These are phyloP conservation scores for Platysteira castanea DNA, from an alignment of 2,113 vertebrate genomes.

Conservation along the genomic window DNA sequence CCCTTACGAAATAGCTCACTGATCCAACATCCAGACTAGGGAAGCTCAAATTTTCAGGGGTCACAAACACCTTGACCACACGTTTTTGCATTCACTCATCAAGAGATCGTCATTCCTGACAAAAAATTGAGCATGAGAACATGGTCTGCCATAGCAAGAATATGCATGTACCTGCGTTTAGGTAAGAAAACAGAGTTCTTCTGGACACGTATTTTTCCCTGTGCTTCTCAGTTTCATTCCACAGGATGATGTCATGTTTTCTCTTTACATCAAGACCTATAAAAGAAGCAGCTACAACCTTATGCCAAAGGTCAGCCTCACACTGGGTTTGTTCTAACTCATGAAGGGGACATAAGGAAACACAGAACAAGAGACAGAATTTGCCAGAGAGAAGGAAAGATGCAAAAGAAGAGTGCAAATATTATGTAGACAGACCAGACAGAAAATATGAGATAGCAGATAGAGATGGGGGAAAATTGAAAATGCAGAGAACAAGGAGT, in stretches of 20 bases:
- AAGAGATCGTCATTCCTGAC: neutral
- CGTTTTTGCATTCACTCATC: neutral
- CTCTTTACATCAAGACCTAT: neutral
- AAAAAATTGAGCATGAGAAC: neutral
- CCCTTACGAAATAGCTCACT: neutral
- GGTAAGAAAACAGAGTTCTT: neutral
- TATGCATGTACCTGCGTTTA: neutral
- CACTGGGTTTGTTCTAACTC: neutral
- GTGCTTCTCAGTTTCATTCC: neutral
- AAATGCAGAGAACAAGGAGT: neutral
- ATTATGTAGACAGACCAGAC: neutral
- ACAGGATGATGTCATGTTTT: neutral
- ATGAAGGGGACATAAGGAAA: neutral
- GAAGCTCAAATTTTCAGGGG: neutral
- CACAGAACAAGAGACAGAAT: neutral
- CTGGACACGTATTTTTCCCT: neutral
- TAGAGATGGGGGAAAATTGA: neutral
- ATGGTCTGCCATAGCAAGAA: neutral
- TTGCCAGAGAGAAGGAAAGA: neutral
- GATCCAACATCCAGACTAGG: neutral
- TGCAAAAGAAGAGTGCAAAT: neutral
- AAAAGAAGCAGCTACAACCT: neutral
- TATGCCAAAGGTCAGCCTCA: neutral
- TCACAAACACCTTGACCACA: neutral
- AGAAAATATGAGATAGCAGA: neutral